Base-by-base conservation (phyloP, 2,888 invertebrate genomes). In the Trissolcus japonicus region DNA sequence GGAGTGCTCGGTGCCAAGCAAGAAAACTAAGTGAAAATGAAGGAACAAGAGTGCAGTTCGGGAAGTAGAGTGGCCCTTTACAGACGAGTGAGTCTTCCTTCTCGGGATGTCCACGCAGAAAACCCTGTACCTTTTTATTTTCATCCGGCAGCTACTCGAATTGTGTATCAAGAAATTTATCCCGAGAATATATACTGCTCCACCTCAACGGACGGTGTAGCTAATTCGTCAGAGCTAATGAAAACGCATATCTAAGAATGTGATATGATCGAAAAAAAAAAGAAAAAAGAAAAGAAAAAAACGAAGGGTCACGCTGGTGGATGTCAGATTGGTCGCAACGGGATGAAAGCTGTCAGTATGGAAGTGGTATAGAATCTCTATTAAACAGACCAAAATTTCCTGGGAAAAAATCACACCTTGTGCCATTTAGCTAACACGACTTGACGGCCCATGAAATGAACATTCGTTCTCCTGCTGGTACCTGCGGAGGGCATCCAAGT, bases 361-460 rank as follows among this genome's bases (percentile, higher is more conserved):
- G 62, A 63, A 69, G 19, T 29, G 54, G 68, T 75, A 75, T 59
- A 55, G 65, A 61, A 84, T 83, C 83, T 86, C 86, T 84, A 85
- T 87, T 86, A 86, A 86, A 83, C 83, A 85, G 84, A 86, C 82
- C 83, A 83, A 85, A 85, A 86, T 85, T 84, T 82, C 76, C 80
- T 80, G 82, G 82, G 82, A 85, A 86, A n/a, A 86, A 86, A 84
- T 85, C 86, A 84, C 85, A 83, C 82, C 80, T 82, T 82, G 82
- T 81, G 83, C 83, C 83, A 83, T 83, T 83, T 83, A 83, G 86
- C 84, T 86, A 86, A 87, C 86, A 81, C 83, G 85, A 88, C 69
- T 83, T 83, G 88, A 86, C 88, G 86, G 86, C 82, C 86, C 88
- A 87, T 88, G 88, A 88, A 88, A 88, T 88, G 87, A 87, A 87